Evolutionary conservation across 2,113 vertebrate genomes (phyloP).

Genomic region (Seriola aureovittata): DNA sequence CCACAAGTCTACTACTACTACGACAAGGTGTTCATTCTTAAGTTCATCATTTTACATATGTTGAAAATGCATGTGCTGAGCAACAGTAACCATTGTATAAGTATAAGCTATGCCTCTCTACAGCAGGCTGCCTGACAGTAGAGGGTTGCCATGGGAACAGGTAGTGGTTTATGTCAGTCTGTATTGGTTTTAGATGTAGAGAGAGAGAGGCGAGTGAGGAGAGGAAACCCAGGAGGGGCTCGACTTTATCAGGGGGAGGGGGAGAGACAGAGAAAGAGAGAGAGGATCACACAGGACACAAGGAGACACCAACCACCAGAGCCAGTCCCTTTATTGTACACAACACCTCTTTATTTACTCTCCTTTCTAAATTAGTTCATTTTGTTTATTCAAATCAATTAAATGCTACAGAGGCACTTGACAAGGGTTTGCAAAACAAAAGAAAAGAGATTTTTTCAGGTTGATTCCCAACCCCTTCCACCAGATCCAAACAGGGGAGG

Average conservation of each 20-base stretch:
- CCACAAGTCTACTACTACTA: too few relatives aligned
- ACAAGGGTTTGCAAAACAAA: conserved; percentile 74
- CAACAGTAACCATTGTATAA: neutral
- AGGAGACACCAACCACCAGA: conserved; percentile 86
- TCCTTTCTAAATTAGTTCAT: conserved; percentile 68
- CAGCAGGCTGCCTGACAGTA: neutral
- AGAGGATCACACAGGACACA: conserved; percentile 71
- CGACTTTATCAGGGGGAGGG: conserved; percentile 18
- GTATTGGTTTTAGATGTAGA: conserved; percentile 15
- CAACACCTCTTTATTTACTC: conserved; percentile 83
- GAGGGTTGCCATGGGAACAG: conserved; percentile 45
- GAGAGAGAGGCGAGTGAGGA: conserved; percentile 9
- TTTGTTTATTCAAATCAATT: conserved; percentile 79
- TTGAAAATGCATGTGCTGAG: neutral
- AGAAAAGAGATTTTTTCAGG: conserved; percentile 46
- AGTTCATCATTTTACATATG: neutral
- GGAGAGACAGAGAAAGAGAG: conserved; percentile 16
- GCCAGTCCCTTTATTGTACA: conserved; percentile 85
- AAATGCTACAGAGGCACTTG: conserved; percentile 85
- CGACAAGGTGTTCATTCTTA: neutral
- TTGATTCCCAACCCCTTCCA: conserved; percentile 52
- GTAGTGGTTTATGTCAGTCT: conserved; percentile 1
- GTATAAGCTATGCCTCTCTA: neutral
- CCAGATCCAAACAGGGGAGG: conserved; percentile 38
- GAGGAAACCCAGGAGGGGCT: neutral